These are phyloP conservation scores for Heterotis niloticus DNA, from an alignment of 2,113 vertebrate species.

Conservation along the genomic window DNA sequence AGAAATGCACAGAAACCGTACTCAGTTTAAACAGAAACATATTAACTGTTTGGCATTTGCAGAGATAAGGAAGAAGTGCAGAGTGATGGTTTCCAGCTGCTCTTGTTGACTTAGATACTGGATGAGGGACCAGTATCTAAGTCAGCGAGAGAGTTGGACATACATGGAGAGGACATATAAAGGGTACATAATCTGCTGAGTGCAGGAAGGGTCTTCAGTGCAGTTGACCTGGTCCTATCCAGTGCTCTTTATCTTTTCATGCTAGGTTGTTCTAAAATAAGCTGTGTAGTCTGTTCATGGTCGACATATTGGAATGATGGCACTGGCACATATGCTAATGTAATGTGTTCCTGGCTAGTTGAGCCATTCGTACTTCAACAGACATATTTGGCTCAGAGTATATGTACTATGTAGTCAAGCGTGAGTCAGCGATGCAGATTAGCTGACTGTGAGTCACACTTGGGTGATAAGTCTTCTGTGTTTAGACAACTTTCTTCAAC, in stretches of 20 bases:
- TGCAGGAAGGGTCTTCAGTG: neutral
- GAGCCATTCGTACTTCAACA: neutral
- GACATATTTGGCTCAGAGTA: neutral
- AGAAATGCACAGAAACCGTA: too few relatives aligned
- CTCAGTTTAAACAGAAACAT: too few relatives aligned
- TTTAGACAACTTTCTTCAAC: slow-evolving; percentile 21
- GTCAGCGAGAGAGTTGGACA: too few relatives aligned
- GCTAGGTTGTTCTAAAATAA: neutral
- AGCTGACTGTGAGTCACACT: slow-evolving; percentile 15
- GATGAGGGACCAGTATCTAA: neutral
- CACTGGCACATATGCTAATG: neutral
- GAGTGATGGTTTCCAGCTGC: neutral
- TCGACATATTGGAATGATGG: neutral
- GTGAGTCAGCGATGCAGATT: slow-evolving; percentile 23
- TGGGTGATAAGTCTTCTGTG: slow-evolving; percentile 13
- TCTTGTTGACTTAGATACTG: neutral
- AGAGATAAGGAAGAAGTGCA: neutral
- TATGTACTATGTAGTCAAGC: slow-evolving; percentile 4
- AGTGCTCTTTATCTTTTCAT: neutral
- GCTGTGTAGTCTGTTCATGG: slow-evolving; percentile 7
- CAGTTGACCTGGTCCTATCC: too few relatives aligned
- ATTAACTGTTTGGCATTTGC: neutral
- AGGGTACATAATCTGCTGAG: neutral
- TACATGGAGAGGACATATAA: neutral
- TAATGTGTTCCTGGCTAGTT: neutral